A percentile compares a stretch with the other conserved stretches of the same genome.
Conservation (phyloP, 2,888 invertebrate species). For the Acheta domesticus region DNA sequence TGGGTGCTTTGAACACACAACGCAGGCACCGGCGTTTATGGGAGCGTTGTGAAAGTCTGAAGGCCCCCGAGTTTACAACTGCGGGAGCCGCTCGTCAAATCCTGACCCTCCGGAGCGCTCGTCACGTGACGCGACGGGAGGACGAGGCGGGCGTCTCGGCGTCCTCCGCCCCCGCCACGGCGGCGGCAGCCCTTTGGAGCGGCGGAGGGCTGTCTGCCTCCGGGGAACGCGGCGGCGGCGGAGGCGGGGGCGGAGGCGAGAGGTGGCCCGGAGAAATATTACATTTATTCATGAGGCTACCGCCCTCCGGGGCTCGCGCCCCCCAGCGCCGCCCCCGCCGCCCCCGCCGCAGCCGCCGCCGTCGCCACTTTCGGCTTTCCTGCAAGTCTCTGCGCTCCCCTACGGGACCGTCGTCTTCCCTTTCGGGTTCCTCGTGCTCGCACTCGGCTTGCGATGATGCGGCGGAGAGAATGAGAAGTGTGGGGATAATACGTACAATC, state of each 20-base stretch:
- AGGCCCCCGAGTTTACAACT: too few relatives aligned
- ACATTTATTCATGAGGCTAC: conserved; percentile 10
- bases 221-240: neutral
- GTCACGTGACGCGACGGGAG: too few relatives aligned
- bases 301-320: neutral
- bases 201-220: neutral
- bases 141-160: neutral
- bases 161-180: neutral
- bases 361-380: neutral
- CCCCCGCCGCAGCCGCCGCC: neutral
- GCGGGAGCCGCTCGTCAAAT: too few relatives aligned
- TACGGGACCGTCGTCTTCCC: neutral
- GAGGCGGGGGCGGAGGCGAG: neutral
- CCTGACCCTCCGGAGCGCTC: too few relatives aligned
- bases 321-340: neutral
- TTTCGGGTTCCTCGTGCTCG: neutral
- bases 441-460: neutral
- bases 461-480: too few relatives aligned
- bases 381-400: neutral
- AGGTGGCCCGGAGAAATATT: conserved; percentile 9
- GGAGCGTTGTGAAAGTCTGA: too few relatives aligned
- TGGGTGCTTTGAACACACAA: too few relatives aligned
- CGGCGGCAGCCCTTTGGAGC: neutral
- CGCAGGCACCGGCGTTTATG: too few relatives aligned
- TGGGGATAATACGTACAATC: too few relatives aligned